Evolutionary conservation across 2,888 invertebrate species (phyloP).

Genomic region (Cryptus viduatorius): DNA sequence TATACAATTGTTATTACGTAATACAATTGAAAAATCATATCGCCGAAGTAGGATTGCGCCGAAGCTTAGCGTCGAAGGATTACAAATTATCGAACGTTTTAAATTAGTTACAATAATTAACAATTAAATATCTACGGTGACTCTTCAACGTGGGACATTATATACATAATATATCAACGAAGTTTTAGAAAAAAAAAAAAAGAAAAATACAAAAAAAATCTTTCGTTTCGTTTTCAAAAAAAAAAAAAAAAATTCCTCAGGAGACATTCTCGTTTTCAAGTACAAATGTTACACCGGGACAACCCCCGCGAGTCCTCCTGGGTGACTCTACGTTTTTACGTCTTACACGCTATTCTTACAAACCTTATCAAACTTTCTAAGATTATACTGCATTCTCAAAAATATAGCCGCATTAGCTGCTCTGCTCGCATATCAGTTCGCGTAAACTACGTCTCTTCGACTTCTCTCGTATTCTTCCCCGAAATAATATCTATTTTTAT

Average conservation of each 20-base stretch:
- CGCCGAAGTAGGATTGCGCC: constrained; percentile 55
- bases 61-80: constrained; percentile 50
- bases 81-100: constrained; percentile 46
- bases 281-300: constrained; percentile 2
- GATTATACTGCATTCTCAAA: constrained; percentile 84
- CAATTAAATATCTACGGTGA: constrained; percentile 75
- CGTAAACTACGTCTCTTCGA: constrained; percentile 67
- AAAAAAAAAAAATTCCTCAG: constrained; percentile 29
- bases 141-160: constrained; percentile 75
- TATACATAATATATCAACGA: constrained; percentile 73
- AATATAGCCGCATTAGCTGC: constrained; percentile 81
- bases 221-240: constrained; percentile 44
- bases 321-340: constrained; percentile 74
- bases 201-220: constrained; percentile 41
- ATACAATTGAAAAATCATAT: constrained; percentile 45
- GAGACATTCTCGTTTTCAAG: constrained; percentile 28
- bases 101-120: constrained; percentile 60
- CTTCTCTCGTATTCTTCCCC: constrained; percentile 58
- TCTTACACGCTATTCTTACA: constrained; percentile 82
- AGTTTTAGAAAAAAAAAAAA: constrained; percentile 27
- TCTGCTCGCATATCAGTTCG: constrained; percentile 61
- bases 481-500: constrained; percentile 43
- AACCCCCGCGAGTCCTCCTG: constrained; percentile 70
- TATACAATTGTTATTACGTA: not conserved
- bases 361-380: constrained; percentile 83